Evolutionary conservation across 2,797 vertebrate species (phyloP).

Genomic region (Staurois parvus): DNA sequence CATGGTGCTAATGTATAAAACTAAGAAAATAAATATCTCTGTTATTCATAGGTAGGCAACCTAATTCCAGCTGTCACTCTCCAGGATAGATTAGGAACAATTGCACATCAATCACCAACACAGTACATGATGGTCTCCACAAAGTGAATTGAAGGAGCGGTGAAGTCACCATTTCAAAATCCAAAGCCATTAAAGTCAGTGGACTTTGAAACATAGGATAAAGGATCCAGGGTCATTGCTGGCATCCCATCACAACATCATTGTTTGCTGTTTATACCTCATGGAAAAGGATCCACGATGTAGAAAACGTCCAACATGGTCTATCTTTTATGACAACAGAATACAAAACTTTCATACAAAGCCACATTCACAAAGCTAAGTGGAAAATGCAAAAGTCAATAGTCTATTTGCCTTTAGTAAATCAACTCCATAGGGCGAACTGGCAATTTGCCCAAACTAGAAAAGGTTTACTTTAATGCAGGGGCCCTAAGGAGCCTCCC

Average conservation of each 20-base stretch:
- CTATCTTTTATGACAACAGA: constrained; percentile 71
- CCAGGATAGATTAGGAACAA: constrained; percentile 26
- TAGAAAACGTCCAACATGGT: constrained; percentile 65
- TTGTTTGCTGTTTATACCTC: constrained; percentile 62
- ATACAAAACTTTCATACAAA: constrained; percentile 54
- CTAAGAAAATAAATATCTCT: too few species aligned
- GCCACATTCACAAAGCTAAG: too few species aligned
- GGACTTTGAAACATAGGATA: constrained; percentile 70
- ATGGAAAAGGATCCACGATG: constrained; percentile 62
- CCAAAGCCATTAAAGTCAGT: constrained; percentile 68
- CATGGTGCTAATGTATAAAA: too few species aligned
- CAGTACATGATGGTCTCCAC: constrained; percentile 40
- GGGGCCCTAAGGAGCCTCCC: not conserved
- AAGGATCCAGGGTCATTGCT: constrained; percentile 59
- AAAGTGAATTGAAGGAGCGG: constrained; percentile 61
- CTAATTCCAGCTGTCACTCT: too few species aligned
- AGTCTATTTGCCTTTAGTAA: too few species aligned
- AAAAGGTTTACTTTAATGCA: too few species aligned
- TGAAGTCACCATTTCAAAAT: not conserved
- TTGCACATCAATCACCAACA: constrained; percentile 50
- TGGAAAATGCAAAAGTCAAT: too few species aligned
- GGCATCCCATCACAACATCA: constrained; percentile 67
- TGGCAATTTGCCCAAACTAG: too few species aligned
- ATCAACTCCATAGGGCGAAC: too few species aligned
- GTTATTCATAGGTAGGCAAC: too few species aligned